Evolutionary conservation across 2,888 invertebrate genomes (phyloP).

Genomic region (Pandemis cinnamomeana): DNA sequence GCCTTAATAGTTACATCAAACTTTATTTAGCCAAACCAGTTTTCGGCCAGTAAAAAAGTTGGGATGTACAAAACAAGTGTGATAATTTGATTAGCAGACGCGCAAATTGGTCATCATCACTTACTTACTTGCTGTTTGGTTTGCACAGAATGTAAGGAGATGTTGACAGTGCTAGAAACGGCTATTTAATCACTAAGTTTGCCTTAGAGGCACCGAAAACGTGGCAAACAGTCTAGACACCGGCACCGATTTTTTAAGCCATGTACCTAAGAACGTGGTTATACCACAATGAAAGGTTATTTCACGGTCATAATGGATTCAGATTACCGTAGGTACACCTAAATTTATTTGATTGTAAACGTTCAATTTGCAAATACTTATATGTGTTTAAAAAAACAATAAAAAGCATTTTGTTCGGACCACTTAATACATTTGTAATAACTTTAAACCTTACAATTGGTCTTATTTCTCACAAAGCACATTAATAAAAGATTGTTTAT

Average conservation of each 20-base stretch:
- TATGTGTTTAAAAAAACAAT: no score
- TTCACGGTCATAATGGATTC: background rate
- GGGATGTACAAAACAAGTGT: slow-evolving; percentile 20
- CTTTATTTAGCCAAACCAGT: slow-evolving; percentile 11
- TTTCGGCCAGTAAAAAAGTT: slow-evolving; percentile 4
- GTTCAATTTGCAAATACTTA: background rate
- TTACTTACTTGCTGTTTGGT: slow-evolving; percentile 23
- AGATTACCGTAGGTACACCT: background rate
- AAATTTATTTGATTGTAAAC: no score
- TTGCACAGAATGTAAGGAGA: slow-evolving; percentile 28
- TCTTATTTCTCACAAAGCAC: background rate
- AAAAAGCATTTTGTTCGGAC: background rate
- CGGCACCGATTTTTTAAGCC: background rate
- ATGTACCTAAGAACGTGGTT: background rate
- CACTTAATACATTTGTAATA: no score
- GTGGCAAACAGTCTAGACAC: background rate
- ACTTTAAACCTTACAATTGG: no score
- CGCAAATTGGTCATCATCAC: slow-evolving; percentile 30
- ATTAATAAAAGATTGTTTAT: background rate
- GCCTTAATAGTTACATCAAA: slow-evolving; percentile 3
- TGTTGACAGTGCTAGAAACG: slow-evolving; percentile 25
- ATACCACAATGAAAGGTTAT: background rate
- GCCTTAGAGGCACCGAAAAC: background rate
- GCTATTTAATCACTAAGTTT: slow-evolving; percentile 25
- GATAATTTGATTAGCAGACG: slow-evolving; percentile 25